phyloP scores from a whole-genome alignment of 2,888 invertebrate genomes.

The Amaurobius ferox region DNA sequence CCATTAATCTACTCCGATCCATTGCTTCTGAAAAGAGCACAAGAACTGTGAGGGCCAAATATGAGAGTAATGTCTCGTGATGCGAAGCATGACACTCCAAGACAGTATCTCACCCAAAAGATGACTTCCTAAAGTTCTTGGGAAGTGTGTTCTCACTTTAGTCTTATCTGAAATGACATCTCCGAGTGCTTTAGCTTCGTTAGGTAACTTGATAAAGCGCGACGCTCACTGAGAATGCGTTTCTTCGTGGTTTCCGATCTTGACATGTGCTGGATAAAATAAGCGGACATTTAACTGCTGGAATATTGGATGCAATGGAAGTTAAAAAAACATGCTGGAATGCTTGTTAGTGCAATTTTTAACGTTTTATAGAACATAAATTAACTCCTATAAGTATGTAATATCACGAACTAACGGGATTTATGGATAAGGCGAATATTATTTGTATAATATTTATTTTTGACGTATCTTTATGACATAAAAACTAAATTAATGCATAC shows the following conservation, averaged over 20 bases:
- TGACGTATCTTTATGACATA: no score
- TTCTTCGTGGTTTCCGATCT: slow-evolving; percentile 12
- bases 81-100: slow-evolving; percentile 23
- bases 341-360: no score
- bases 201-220: slow-evolving; percentile 51
- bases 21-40: neutral
- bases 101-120: slow-evolving; percentile 31
- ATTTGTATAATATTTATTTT: no score
- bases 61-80: slow-evolving; percentile 21
- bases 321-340: no score
- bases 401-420: no score
- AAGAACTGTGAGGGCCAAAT: neutral
- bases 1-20: no score
- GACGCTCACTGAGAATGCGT: neutral
- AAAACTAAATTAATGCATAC: no score
- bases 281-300: neutral
- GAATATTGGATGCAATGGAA: neutral
- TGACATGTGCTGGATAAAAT: neutral
- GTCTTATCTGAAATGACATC: slow-evolving; percentile 60
- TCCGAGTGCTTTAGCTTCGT: slow-evolving; percentile 37
- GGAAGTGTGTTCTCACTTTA: slow-evolving; percentile 63
- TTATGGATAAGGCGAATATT: no score
- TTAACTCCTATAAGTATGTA: no score
- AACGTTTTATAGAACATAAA: no score
- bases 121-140: slow-evolving; percentile 52